Conservation (phyloP, 2,113 vertebrate species). For the Fregata magnificens region DNA sequence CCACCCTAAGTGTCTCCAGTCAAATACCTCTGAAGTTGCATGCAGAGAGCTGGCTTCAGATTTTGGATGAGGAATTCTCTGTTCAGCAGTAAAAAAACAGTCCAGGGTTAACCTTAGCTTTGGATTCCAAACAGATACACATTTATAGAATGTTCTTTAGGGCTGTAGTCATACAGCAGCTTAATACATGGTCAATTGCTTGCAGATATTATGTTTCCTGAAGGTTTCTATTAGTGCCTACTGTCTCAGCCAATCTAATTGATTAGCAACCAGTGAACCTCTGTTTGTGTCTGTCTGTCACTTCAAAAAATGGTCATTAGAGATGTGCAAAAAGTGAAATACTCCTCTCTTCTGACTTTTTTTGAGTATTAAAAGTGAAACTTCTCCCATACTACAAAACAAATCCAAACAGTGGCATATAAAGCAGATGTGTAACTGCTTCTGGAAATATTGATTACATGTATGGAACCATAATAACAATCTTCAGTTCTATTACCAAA, state of each 20-base stretch:
- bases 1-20: background rate
- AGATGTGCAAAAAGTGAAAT: background rate
- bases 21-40: background rate
- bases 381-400: background rate
- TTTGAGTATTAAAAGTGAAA: background rate
- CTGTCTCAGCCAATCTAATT: background rate
- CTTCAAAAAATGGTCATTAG: background rate
- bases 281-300: background rate
- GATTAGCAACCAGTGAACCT: background rate
- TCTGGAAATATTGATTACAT: background rate
- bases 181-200: background rate
- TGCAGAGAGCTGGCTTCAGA: background rate
- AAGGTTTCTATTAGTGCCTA: conserved; percentile 6
- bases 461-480: background rate
- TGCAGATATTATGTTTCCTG: background rate
- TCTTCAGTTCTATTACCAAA: background rate
- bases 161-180: background rate
- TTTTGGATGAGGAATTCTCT: background rate
- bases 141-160: conserved; percentile 12
- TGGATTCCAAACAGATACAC: background rate
- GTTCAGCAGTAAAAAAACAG: background rate
- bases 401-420: background rate
- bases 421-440: background rate
- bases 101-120: background rate
- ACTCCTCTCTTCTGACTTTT: background rate